A percentile compares a stretch with the other conserved stretches of the same genome.
Evolutionary conservation across 2,113 vertebrate genomes (phyloP).

Genomic region (Pandion haliaetus): DNA sequence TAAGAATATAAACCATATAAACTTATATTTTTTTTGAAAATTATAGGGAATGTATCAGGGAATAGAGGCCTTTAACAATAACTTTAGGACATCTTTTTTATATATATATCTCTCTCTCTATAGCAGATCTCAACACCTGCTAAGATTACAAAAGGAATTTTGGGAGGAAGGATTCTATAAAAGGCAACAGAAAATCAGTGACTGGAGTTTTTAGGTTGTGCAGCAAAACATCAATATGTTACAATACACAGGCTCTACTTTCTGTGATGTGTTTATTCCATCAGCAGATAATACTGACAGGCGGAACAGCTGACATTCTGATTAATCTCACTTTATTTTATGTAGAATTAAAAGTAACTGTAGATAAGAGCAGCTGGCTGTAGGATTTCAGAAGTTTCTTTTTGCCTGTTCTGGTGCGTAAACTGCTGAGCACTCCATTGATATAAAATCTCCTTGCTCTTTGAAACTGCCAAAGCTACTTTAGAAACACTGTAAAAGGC

Average conservation of each 20-base stretch:
- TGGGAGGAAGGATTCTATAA: not conserved
- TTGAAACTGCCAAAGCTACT: not conserved
- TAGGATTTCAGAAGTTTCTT: not conserved
- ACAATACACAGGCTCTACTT: not conserved
- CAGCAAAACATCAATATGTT: not conserved
- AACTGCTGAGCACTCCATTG: not conserved
- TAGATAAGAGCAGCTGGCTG: not conserved
- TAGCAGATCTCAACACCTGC: not conserved
- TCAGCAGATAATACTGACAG: not conserved
- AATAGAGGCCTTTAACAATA: not conserved
- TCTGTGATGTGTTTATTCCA: not conserved
- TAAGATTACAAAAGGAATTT: not conserved
- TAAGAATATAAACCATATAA: not conserved
- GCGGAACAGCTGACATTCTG: not conserved
- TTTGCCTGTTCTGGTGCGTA: not conserved
- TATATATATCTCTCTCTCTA: too few relatives aligned
- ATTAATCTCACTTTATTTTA: slow-evolving; percentile 39
- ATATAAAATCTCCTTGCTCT: not conserved
- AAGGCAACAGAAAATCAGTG: not conserved
- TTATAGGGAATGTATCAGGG: not conserved
- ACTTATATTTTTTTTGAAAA: not conserved
- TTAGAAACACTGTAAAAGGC: not conserved
- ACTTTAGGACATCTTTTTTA: not conserved
- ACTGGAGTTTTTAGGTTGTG: not conserved
- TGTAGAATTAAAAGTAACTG: slow-evolving; percentile 1